A percentile compares a stretch with the other conserved stretches of the same genome.
Evolutionary conservation across 2,797 vertebrate genomes (phyloP).

Genomic region (Leptoclinus maculatus): DNA sequence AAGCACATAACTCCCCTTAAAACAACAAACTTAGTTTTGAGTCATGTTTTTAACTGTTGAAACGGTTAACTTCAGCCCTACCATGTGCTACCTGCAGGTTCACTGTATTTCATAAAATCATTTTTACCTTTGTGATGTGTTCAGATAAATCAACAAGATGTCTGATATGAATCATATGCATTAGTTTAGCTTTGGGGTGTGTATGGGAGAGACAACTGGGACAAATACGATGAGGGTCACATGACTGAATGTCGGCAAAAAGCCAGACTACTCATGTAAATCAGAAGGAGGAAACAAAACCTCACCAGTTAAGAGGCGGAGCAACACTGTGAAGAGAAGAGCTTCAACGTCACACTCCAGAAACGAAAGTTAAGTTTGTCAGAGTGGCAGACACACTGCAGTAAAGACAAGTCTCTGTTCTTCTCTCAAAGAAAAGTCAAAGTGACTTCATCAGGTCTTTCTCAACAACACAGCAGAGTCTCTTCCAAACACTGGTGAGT

Average conservation of each 20-base stretch:
- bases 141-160: no score
- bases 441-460: not conserved
- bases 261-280: not conserved
- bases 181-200: no score
- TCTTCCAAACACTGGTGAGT: slow-evolving; percentile 5
- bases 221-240: not conserved
- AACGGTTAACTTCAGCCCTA: no score
- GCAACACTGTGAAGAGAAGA: not conserved
- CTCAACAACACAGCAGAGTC: slow-evolving; percentile 1
- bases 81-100: no score
- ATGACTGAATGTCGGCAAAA: not conserved
- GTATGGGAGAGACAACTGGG: not conserved
- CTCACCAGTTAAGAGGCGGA: not conserved
- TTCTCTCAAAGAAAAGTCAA: not conserved
- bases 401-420: not conserved
- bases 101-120: no score
- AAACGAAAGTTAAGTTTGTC: not conserved
- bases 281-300: not conserved
- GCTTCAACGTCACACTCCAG: not conserved
- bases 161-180: no score
- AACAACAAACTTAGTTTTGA: no score
- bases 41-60: no score
- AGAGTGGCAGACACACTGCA: not conserved
- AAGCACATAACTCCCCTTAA: not conserved
- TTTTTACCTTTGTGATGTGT: no score